These are phyloP conservation scores for Bergia puertoricense DNA, from an alignment of 92 coral and sea anemone genomes.

Conservation along the genomic window DNA sequence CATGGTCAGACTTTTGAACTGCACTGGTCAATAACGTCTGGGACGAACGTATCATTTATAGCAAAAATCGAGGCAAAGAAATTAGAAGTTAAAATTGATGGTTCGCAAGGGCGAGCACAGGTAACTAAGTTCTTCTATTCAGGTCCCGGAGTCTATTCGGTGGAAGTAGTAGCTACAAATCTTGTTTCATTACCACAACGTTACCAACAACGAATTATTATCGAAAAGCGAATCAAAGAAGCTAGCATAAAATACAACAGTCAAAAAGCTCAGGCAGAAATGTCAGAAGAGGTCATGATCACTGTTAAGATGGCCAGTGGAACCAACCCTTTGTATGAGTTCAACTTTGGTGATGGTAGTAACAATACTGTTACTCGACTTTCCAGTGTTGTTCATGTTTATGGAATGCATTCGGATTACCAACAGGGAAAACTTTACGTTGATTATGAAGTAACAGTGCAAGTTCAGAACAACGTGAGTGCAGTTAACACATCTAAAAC, in stretches of 20 bases:
- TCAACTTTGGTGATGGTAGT: constrained; percentile 11
- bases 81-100: constrained; percentile 10
- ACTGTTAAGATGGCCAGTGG: constrained; percentile 4
- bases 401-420: constrained; percentile 20
- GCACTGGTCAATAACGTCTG: constrained; percentile 47
- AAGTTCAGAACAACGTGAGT: background rate
- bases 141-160: constrained; percentile 46
- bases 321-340: constrained; percentile 12
- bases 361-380: background rate
- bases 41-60: constrained; percentile 57
- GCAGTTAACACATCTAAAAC: background rate
- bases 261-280: background rate
- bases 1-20: constrained; percentile 55
- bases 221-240: constrained; percentile 47
- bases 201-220: constrained; percentile 37
- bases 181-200: constrained; percentile 50
- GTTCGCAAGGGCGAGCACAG: background rate
- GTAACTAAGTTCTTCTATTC: constrained; percentile 50
- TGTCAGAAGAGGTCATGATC: background rate
- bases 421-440: background rate
- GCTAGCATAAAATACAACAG: background rate
- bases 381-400: constrained; percentile 4
- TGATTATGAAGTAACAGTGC: constrained; percentile 11
- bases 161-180: constrained; percentile 57
- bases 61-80: constrained; percentile 9